Base-by-base conservation (phyloP, 2,113 vertebrate species). In the Etheostoma spectabile region DNA sequence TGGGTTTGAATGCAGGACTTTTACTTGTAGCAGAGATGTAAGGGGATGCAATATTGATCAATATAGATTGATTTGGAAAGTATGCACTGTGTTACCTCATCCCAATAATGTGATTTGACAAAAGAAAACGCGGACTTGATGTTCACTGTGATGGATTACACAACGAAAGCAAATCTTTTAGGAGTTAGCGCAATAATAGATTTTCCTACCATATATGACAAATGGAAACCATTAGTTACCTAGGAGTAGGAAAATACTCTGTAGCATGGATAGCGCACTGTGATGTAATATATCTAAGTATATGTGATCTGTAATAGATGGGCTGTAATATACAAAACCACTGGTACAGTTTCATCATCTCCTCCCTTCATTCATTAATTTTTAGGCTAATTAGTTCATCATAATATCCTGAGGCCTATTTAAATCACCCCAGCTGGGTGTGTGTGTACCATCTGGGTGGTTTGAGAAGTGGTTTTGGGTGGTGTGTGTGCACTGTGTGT, bases 381-480 rank as follows among this genome's bases (percentile, higher is more conserved):
- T 48, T 51, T 61, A 60, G 16, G 16, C 16, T 22, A 48, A 51
- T 61, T 55, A 48, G 75, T 64, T 68, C 64, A 70, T 79, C 35
- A 78, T 61, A 35, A 59, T 45, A 66, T 78, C 46, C 10, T 60
- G 46, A 72, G 18, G 14, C 22, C 16, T 65, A 51, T 70, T 38
- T 35, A 46, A 60, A 55, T 66, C 55, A n/a, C 6, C 71, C 24
- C 48, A 84, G 65, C 73, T 85, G 82, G 65, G 80, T 35, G 80
- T 80, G 83, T 83, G 79, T 48, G 24, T 60, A 74, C 57, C 83
- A 76, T 84, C 52, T 84, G 81, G 86, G 83, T 87, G 82, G 84
- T 88, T 80, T 86, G 74, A 81, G 71, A 80, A 73, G 69, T 80
- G 67, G 75, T 81, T 90, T 88, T 64, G 90, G 88, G 80, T 89